Conservation (phyloP, 2,113 vertebrate genomes). For the Hemibagrus wyckioides region DNA sequence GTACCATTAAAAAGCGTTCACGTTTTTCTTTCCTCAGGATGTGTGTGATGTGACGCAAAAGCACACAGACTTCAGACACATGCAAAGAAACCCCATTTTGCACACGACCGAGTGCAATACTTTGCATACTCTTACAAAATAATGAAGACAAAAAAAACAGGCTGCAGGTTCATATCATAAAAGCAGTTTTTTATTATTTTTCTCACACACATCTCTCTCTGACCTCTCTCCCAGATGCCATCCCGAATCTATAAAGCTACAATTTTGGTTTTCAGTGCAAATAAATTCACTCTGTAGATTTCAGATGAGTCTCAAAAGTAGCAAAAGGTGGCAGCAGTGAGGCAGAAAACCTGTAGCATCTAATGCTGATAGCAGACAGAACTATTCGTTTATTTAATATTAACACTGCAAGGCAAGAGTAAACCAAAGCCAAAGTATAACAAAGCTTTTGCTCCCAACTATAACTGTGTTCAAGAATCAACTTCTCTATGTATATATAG, state of each 20-base stretch:
- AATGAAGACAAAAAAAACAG: neutral
- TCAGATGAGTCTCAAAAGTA: neutral
- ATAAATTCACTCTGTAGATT: neutral
- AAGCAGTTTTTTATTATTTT: neutral
- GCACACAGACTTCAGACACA: neutral
- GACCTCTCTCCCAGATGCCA: neutral
- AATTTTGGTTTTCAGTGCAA: neutral
- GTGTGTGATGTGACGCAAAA: neutral
- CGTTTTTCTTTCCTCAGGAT: neutral
- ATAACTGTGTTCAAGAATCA: neutral
- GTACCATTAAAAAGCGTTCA: neutral
- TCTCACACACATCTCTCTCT: neutral
- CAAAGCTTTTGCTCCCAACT: neutral
- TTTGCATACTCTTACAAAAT: neutral
- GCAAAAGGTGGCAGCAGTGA: conserved; percentile 1
- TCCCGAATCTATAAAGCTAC: neutral
- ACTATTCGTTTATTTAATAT: neutral
- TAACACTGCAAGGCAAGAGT: neutral
- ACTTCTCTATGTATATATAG: neutral
- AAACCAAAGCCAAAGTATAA: neutral
- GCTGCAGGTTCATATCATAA: neutral
- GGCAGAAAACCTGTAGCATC: neutral
- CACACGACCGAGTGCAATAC: neutral
- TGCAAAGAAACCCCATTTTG: neutral
- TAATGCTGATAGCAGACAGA: neutral